Evolutionary conservation across 2,888 invertebrate species (phyloP), one percentile per base, ranked within the genome.

Genomic region (Monopis laevigella): DNA sequence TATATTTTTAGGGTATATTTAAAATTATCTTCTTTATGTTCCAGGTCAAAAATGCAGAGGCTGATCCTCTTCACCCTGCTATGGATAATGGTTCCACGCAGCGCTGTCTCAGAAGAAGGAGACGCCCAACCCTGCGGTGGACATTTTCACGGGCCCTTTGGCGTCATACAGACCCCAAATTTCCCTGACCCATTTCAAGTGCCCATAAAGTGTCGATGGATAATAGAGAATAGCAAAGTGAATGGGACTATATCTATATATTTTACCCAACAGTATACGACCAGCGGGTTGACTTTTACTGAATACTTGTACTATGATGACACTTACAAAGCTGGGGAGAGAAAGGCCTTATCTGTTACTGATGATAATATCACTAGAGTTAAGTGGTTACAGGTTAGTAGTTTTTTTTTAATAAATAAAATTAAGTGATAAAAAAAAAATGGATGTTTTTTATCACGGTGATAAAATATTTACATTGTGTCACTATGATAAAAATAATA

Each of bases 201-300:
- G 29, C 96, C 96, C 11, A 88, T 94, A 46, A 85, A 85, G 51
- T 95, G 95, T 65, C 86, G 88, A 52, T 96, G 95, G 95, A 84
- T 95, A 44, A 91, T 96, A 59, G 70, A 75, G 45, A 90, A 93
- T 58, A 88, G 90, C n/a, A 87, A 89, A 47, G 81, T 82, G 43
- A 88, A 89, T 53, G 85, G 88, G 7, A 87, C 89, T 39, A 93
- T 95, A 57, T 86, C 92, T 49, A 84, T 96, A 48, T 95, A 95
- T 62, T 85, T 96, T 52, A 94, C 93, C 2, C 95, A 96, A 60
- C 86, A 93, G 53, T 96, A 90, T 75, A 89, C 92, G 30, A 87
- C 88, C 51, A 88, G 88, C 54, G 92, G 92, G 0, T 68, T 92
- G 6, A 86, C 84, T 36, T 89, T 91, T 62, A 89, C 88, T 18